Percentiles rank a stretch among this genome's conserved stretches.
These are phyloP conservation scores for Argynnis bischoffii DNA, from an alignment of 2,888 invertebrate genomes.

Conservation along the genomic window DNA sequence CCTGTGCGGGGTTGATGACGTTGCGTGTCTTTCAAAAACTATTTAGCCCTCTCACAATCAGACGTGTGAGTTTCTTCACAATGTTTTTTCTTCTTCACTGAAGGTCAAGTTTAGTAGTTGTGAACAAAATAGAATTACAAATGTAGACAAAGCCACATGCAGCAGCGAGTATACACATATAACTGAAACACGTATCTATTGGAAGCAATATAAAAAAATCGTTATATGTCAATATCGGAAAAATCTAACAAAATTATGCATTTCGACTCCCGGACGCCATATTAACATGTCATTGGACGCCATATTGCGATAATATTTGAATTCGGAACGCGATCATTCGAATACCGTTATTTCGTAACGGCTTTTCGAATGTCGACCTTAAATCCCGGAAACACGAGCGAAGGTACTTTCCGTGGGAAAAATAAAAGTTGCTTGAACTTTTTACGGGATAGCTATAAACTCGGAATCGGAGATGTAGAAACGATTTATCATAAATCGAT, in stretches of 20 bases:
- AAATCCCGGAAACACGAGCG: conserved; percentile 41
- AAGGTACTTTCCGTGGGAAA: conserved; percentile 48
- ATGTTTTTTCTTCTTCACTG: too few relatives aligned
- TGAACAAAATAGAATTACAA: too few relatives aligned
- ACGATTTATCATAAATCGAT: conserved; percentile 55
- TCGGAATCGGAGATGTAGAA: conserved; percentile 51
- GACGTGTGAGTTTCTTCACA: too few relatives aligned
- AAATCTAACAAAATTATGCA: conserved; percentile 72
- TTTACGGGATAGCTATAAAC: conserved; percentile 65
- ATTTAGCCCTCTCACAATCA: too few relatives aligned
- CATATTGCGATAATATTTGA: conserved; percentile 77
- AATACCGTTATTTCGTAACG: conserved; percentile 25
- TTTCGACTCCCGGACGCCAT: conserved; percentile 65
- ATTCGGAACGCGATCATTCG: conserved; percentile 52
- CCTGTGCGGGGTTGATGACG: too few relatives aligned
- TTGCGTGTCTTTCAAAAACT: too few relatives aligned
- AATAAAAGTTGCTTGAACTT: conserved; percentile 37
- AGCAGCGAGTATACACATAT: not conserved
- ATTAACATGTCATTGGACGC: conserved; percentile 79
- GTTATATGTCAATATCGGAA: conserved; percentile 37
- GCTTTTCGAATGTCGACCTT: conserved; percentile 46
- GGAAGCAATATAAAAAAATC: conserved; percentile 14
- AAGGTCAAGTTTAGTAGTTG: too few relatives aligned
- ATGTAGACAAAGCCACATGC: too few relatives aligned
- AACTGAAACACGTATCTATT: conserved; percentile 2